Conservation (phyloP, 2,888 invertebrate genomes). For the Caenorhabditis panamensis region DNA sequence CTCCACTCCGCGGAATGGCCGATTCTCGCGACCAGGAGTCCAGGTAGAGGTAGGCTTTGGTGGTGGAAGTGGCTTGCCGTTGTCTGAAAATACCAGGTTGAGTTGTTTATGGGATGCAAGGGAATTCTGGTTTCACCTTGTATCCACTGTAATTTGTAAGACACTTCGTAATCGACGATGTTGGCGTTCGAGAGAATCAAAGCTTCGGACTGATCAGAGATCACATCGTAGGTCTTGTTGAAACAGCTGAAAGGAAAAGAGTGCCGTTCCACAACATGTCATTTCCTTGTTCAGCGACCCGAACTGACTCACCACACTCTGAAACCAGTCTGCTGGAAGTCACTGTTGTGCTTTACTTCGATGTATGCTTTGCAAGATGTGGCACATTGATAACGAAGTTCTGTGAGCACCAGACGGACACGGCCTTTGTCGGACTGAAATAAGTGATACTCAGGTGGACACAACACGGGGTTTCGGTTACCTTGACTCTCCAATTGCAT, state of each 20-base stretch:
- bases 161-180: constrained; percentile 66
- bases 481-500: constrained; percentile 78
- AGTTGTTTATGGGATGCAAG: neutral
- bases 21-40: constrained; percentile 78
- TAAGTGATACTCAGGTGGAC: neutral
- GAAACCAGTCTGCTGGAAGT: constrained; percentile 80
- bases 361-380: constrained; percentile 77
- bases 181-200: constrained; percentile 73
- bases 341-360: constrained; percentile 78
- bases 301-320: constrained; percentile 72
- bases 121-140: constrained; percentile 30
- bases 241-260: constrained; percentile 69
- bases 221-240: constrained; percentile 72
- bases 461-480: constrained; percentile 7
- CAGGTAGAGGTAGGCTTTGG: constrained; percentile 73
- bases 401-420: constrained; percentile 73
- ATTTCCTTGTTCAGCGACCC: neutral
- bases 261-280: neutral
- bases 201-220: constrained; percentile 79
- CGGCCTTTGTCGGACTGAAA: constrained; percentile 62
- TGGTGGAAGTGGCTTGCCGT: constrained; percentile 60
- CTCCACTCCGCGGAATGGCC: constrained; percentile 77
- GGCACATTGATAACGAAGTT: constrained; percentile 75
- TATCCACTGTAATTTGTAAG: constrained; percentile 57
- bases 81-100: constrained; percentile 34